Evolutionary conservation across 2,888 invertebrate species (phyloP).

Genomic region (Alentia gelatinosa): DNA sequence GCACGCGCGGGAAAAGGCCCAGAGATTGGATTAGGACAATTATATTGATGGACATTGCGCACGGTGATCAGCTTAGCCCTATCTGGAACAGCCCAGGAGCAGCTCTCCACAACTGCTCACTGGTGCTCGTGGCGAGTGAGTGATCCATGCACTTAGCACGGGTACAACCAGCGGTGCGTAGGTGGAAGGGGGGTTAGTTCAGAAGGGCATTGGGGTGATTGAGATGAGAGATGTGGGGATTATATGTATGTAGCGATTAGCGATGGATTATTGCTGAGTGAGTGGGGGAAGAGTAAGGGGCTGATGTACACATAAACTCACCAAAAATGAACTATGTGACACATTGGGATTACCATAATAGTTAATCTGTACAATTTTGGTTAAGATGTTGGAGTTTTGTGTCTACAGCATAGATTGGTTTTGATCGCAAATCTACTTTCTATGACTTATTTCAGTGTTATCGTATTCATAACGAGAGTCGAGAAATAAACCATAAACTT

Average conservation of each 20-base stretch:
- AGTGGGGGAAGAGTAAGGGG: not conserved
- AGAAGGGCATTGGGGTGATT: not conserved
- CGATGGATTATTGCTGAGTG: not conserved
- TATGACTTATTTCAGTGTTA: not conserved
- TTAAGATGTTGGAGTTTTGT: not conserved
- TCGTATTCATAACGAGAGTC: not conserved
- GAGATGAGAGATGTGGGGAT: not conserved
- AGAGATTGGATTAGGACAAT: not conserved
- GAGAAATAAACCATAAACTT: not conserved
- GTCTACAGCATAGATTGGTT: not conserved
- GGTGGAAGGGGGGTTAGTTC: not conserved
- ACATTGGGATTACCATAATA: too few relatives aligned
- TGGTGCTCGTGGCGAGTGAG: not conserved
- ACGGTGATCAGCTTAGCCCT: not conserved
- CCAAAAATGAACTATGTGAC: too few relatives aligned
- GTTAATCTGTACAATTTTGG: too few relatives aligned
- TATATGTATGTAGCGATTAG: not conserved
- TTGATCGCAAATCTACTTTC: not conserved
- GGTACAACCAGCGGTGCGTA: not conserved
- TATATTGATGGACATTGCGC: not conserved
- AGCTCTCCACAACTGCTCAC: not conserved
- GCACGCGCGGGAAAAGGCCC: not conserved
- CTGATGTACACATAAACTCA: too few relatives aligned
- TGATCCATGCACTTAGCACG: too few relatives aligned
- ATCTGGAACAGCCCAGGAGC: not conserved